Percentiles rank a stretch among this genome's conserved stretches.
Conservation (phyloP, 2,797 vertebrate genomes). For the Schizothorax lantsangensis region DNA sequence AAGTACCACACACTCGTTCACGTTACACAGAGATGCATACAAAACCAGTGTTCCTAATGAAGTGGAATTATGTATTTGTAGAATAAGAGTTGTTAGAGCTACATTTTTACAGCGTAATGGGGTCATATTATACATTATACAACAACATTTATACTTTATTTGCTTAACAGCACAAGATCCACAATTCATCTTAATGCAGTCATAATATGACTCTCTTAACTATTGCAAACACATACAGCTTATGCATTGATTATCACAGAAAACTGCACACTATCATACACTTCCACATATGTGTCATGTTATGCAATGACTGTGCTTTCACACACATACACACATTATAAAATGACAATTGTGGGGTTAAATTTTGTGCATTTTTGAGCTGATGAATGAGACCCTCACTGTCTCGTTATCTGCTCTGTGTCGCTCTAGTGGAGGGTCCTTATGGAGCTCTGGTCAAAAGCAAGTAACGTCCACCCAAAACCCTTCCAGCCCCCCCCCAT, state of each 20-base stretch:
- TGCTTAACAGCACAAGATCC: neutral
- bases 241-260: slow-evolving; percentile 15
- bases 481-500: neutral
- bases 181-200: neutral
- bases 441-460: slow-evolving; percentile 74
- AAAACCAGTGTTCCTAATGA: neutral
- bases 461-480: slow-evolving; percentile 71
- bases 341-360: neutral
- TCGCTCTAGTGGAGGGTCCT: slow-evolving; percentile 70
- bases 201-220: neutral
- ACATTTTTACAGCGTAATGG: neutral
- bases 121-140: neutral
- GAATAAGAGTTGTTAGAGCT: neutral
- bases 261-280: neutral
- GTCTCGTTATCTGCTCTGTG: slow-evolving; percentile 60
- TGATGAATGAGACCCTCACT: slow-evolving; percentile 22
- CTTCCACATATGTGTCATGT: neutral
- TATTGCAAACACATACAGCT: neutral
- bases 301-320: neutral
- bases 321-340: neutral
- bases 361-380: neutral
- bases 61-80: neutral
- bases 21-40: neutral
- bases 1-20: slow-evolving; percentile 70
- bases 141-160: neutral